Percentiles rank a stretch among this genome's conserved stretches.
Evolutionary conservation across 2,888 invertebrate genomes (phyloP).

Genomic region (Beris morrisii): DNA sequence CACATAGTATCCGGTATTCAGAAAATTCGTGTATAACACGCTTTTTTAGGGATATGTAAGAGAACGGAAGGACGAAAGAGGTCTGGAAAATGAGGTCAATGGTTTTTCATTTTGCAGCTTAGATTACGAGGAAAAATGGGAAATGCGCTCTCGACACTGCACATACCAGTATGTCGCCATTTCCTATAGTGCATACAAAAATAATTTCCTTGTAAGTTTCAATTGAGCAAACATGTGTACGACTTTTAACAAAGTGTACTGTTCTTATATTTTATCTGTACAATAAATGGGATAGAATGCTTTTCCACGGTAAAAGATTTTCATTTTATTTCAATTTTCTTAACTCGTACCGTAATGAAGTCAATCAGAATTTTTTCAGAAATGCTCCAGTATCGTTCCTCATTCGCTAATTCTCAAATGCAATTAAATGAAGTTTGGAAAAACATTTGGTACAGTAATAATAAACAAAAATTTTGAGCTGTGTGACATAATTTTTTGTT

Average conservation of each 20-base stretch:
- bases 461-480: too few species aligned
- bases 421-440: too few species aligned
- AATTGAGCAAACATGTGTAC: slow-evolving; percentile 20
- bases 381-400: too few species aligned
- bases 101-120: slow-evolving; percentile 26
- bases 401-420: too few species aligned
- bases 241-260: slow-evolving; percentile 17
- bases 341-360: too few species aligned
- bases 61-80: slow-evolving; percentile 23
- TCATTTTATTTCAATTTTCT: too few species aligned
- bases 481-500: too few species aligned
- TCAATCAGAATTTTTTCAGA: too few species aligned
- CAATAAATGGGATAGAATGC: not conserved
- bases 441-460: too few species aligned
- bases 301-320: too few species aligned
- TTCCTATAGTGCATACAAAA: not conserved
- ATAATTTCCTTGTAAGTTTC: slow-evolving; percentile 19
- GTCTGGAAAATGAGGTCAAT: slow-evolving; percentile 26
- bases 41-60: slow-evolving; percentile 19
- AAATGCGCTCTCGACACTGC: slow-evolving; percentile 22
- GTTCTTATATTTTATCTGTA: not conserved
- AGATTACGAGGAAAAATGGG: slow-evolving; percentile 3
- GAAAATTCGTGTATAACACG: slow-evolving; percentile 11
- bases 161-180: not conserved
- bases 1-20: slow-evolving; percentile 3